Base-by-base conservation (phyloP, 2,888 invertebrate species). In the Drosophila yooni region DNA sequence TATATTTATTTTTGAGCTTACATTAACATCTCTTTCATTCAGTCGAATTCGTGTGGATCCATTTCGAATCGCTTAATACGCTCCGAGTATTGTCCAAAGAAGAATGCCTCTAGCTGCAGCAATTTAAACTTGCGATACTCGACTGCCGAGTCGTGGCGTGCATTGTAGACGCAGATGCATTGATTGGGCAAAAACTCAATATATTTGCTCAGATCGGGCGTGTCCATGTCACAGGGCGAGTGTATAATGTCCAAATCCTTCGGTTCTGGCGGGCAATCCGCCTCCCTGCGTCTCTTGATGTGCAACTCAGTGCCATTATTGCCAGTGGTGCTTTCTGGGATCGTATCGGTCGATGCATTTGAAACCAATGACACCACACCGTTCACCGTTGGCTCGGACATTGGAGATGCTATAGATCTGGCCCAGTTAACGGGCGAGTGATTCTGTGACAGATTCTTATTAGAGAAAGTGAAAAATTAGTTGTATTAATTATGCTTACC, bases 11-110 rank as follows among this genome's bases (percentile, higher is more conserved):
- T 11, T 21, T 21, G 21, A 5, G 43, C 11, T 43, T 43, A 5
- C 11, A 21, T 21, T 46, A 10, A 50, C 18, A 18, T 48, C n/a
- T 51, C 15, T 21, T 31, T 29, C 33, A n/a, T 15, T 15, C 99
- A 99, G 95, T 99, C 99, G 91, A 97, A 81, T 0, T 57, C 18
- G 15, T 48, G 71, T 0, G 65, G 65, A 54, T 76, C 98, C 94
- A 98, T 98, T 31, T 82, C 82, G 51, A 60, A 82, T 0, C 81
- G 82, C 15, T 52, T 64, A 2, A 82, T 7, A 0, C 82, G 78
- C 31, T 82, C 78, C 2, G 60, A 46, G 27, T 62, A 82, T 25
- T 82, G 75, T 0, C 70, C 74, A 64, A 82, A 82, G 36, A 79
- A 65, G 51, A 76, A 79, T 0, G 53, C 62, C 51, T 82, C 82